These are phyloP conservation scores for Pelmatolapia mariae DNA, from an alignment of 2,113 vertebrate genomes.

Conservation along the genomic window DNA sequence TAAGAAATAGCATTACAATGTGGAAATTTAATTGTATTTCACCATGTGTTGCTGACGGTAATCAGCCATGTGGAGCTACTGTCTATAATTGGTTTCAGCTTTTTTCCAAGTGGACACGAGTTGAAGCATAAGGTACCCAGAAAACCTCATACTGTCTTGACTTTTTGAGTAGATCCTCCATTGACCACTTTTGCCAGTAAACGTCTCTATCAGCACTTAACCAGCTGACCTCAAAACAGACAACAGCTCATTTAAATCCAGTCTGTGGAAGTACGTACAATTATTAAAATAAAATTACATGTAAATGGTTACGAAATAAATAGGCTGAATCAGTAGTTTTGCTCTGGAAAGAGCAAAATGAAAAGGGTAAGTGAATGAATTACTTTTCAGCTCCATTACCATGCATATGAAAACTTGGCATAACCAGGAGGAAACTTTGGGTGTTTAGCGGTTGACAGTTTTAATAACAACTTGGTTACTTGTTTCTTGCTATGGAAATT, in stretches of 20 bases:
- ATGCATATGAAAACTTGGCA: slow-evolving; percentile 11
- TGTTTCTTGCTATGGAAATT: background rate
- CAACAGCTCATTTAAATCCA: background rate
- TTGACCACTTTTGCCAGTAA: background rate
- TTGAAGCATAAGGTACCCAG: background rate
- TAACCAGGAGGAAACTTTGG: background rate
- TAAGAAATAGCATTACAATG: background rate
- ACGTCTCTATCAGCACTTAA: accelerated
- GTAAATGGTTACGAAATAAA: background rate
- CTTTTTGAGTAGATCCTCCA: background rate
- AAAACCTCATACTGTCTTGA: background rate
- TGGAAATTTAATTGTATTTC: background rate
- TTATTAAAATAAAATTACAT: background rate
- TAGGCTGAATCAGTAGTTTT: background rate
- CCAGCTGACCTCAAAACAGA: background rate
- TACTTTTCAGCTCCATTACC: background rate
- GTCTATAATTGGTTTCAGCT: background rate
- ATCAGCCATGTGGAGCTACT: background rate
- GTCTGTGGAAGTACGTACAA: accelerated
- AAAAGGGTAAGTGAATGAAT: background rate
- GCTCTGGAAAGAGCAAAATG: background rate
- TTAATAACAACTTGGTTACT: slow-evolving; percentile 4
- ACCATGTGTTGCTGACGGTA: background rate
- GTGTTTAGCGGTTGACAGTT: background rate
- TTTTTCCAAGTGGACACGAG: background rate